Base-by-base conservation (phyloP, 2,797 vertebrate genomes). In the Sebastolobus altivelis region DNA sequence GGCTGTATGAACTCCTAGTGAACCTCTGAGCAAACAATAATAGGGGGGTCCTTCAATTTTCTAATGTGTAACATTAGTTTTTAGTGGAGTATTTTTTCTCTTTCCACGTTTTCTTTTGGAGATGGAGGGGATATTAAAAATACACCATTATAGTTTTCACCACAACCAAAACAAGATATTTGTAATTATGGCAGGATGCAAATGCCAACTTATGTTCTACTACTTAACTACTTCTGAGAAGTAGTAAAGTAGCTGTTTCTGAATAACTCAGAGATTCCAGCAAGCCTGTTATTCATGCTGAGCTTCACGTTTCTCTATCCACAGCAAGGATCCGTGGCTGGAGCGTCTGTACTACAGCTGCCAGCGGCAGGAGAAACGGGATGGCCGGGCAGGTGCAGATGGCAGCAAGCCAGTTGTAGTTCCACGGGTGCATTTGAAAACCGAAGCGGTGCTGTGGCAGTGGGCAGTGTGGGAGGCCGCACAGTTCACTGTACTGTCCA, bases 401-500 rank as follows among this genome's bases (percentile, higher is more conserved):
- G 29, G 81, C 33, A 31, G 31, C 43, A 74, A 83, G 31, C 92
- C 95, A 0, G 94, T 93, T 11, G 87, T 93, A 37, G 97, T 99
- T 87, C 96, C 97, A 1, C 96, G 96, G 9, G 96, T 96, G 8
- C 94, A 99, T 58, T 72, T 99, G 70, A 99, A 98, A 94, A 98
- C 97, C 0, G 98, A 99, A 88, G 98, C 97, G 3, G 97, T 99
- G 72, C 95, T 99, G 40, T 99, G 99, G 99, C 98, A 99, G 31
- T 99, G 99, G 99, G 98, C 98, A 1, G 96, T 98, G 43, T 99
- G 99, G 99, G 99, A 99, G 92, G 98, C 98, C 1, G 99, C 98
- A 3, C 98, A 99, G 93, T 99, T 99, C 89, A 99, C 99, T 1
- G 99, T 99, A 7, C 95, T 99, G 63, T 99, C 99, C 1, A 99